Conservation (phyloP, 2,888 invertebrate species). For the Diadegma fenestrale region DNA sequence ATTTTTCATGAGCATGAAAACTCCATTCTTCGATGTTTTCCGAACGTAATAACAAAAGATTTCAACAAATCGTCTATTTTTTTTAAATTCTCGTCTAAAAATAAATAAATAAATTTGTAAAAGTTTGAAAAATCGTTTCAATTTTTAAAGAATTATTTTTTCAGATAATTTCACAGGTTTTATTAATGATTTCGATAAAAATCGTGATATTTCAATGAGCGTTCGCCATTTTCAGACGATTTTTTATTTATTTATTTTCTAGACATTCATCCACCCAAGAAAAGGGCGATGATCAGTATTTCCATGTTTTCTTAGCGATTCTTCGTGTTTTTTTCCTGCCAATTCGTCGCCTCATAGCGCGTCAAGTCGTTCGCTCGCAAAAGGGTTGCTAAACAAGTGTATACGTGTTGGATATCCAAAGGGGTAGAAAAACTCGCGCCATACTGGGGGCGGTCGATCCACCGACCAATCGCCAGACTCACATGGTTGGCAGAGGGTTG, state of each 20-base stretch:
- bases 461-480: slow-evolving; percentile 78
- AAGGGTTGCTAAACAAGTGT: slow-evolving; percentile 45
- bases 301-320: not conserved
- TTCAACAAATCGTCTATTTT: not conserved
- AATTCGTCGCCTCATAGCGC: slow-evolving; percentile 19
- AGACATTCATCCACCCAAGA: not conserved
- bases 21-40: not conserved
- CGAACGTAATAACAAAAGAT: not conserved
- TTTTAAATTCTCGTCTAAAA: not conserved
- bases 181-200: too few species aligned
- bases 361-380: slow-evolving; percentile 38
- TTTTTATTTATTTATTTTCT: not conserved
- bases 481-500: slow-evolving; percentile 77
- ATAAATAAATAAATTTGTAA: not conserved
- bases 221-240: not conserved
- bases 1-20: not conserved
- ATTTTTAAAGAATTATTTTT: too few species aligned
- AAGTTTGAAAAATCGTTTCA: not conserved
- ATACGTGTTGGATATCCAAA: not conserved
- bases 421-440: slow-evolving; percentile 76
- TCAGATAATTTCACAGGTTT: not conserved
- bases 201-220: not conserved
- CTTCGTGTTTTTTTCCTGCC: slow-evolving; percentile 24
- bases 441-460: slow-evolving; percentile 82
- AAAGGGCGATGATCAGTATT: not conserved